Evolutionary conservation across 2,888 invertebrate genomes (phyloP).

Genomic region (Hoplodrina ambigua): DNA sequence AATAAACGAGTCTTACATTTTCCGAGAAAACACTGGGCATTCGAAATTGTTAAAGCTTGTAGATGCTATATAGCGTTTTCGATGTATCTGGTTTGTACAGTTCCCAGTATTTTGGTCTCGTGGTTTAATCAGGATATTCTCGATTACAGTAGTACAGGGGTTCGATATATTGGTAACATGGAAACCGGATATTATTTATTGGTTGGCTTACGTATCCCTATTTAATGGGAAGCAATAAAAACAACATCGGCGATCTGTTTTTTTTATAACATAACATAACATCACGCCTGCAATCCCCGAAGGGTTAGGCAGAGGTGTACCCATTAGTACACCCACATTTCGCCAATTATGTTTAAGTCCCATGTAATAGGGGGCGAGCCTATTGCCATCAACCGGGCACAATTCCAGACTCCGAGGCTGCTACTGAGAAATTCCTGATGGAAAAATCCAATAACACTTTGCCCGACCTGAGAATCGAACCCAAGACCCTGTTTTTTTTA

Average conservation of each 20-base stretch:
- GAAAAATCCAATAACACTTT: too few species aligned
- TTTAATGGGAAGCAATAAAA: neutral
- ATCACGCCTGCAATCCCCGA: too few species aligned
- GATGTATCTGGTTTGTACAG: neutral
- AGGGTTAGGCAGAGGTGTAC: too few species aligned
- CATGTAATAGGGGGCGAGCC: too few species aligned
- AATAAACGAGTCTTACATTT: constrained; percentile 6
- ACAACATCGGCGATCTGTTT: neutral
- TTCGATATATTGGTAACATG: neutral
- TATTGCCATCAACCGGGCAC: too few species aligned
- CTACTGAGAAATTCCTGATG: too few species aligned
- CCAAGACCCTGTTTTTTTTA: constrained; percentile 5
- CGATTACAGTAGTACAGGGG: neutral
- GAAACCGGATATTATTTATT: neutral
- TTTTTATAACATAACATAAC: too few species aligned
- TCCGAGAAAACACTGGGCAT: constrained; percentile 3
- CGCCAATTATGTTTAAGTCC: too few species aligned
- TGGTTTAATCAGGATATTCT: neutral
- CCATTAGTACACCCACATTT: too few species aligned
- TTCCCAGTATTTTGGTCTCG: constrained; percentile 2
- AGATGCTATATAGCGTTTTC: constrained; percentile 1
- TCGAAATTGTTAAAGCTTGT: constrained; percentile 1
- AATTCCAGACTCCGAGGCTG: too few species aligned
- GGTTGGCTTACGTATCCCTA: neutral
- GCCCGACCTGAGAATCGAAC: too few species aligned